Base-by-base conservation (phyloP, 2,888 invertebrate genomes). In the Cerceris ruficornis region DNA sequence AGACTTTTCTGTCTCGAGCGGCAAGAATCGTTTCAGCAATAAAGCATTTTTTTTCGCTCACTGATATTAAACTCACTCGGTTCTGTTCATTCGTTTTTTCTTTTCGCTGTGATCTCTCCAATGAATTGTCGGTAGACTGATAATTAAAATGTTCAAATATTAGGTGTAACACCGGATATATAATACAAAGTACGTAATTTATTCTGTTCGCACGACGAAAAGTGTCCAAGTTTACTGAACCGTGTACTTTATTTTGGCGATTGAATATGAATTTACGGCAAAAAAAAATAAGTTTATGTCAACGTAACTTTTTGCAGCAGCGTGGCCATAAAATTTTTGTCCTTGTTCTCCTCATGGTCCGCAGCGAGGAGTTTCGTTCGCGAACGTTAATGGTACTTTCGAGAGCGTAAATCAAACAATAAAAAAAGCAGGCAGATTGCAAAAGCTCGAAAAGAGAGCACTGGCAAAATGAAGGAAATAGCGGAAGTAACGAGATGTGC, bases 401-500 rank as follows among this genome's bases (percentile, higher is more conserved):
- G 46, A 6, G 9, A 6, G 46, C 5, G 9, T 11, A 46, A 46
- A 46, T 8, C 8, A 46, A 8, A 11, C 46, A 6, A 46, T 46
- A 8, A 11, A 52, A 41, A 59, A 52, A 46, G 41, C 39, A 28
- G 9, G 11, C 55, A 17, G n/a, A 46, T 11, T 11, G 11, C 8
- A 52, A 52, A 52, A n/a, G n/a, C 15, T 17, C 64, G 59, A 8
- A 46, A 11, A 46, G 41, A 42, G 59, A 15, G 17, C 6, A 50
- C 9, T 42, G 49, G 46, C 54, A 69, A 70, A 67, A 50, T 54
- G 15, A 17, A 6, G 61, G 13, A 49, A 58, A 69, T 58, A 15
- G 66, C 62, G 67, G 62, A 70, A 69, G 67, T 75, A 70, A 77
- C 67, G 62, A 62, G 62, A 70, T 66, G 67, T 75, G 68, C 70